Evolutionary conservation across 2,113 vertebrate species (phyloP), one percentile per base, ranked within the genome.

Genomic region (Ageneiosus marmoratus): DNA sequence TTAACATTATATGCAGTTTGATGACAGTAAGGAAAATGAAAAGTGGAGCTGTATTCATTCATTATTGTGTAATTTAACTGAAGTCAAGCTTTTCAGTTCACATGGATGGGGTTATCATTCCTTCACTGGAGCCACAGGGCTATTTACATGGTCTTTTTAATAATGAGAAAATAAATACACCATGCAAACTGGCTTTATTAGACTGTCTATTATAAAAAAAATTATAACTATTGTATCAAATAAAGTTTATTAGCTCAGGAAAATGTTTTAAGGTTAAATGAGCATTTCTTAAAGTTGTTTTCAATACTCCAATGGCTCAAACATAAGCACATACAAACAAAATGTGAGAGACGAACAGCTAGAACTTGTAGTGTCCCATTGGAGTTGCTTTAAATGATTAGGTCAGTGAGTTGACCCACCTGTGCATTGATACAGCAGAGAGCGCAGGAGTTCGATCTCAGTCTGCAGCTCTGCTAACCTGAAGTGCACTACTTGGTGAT

Each of bases 401-500:
- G 11, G 16, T 55, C 20, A 22, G 74, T 29, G 8, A 74, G 50
- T 37, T 8, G 22, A 77, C 91, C 85, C 85, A 97, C 95, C 95
- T 81, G 93, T 92, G 0, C 94, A 82, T 0, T 84, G 91, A 87
- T 94, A 84, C 34, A 97, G 89, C 74, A 98, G 92, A 0, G 95
- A 94, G 73, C 95, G 94, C 3, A 97, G 93, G 27, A 96, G 93
- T 90, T 97, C 96, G 2, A 97, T 83, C 50, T 97, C 95, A 0
- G 95, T 95, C 50, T 94, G 91, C 84, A 96, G 90, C 92, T 97
- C 95, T 0, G 96, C 97, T 90, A 98, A 87, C 82, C 92, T 92
- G 89, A 94, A 97, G 77, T 96, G 94, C 77, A 97, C 94, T 0
- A 88, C n/a, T 87, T 98, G 96, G 91, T 97, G 93, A 86, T 95